Evolutionary conservation across 92 coral and sea anemone species (phyloP).

Genomic region (Zoanthus sansibaricus): DNA sequence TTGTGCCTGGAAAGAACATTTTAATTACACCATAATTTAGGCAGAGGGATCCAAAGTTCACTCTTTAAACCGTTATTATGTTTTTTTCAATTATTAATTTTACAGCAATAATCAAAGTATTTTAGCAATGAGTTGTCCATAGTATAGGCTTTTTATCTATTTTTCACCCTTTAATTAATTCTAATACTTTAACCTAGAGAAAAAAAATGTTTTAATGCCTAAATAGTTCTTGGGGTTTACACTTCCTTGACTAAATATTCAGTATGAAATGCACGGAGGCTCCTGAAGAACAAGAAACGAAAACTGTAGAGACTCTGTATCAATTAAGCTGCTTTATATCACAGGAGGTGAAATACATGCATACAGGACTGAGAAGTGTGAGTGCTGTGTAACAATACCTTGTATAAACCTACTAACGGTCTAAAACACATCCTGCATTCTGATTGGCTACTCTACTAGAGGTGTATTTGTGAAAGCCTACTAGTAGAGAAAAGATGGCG

Average conservation of each 20-base stretch:
- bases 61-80: no score
- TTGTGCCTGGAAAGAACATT: no score
- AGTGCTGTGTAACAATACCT: slow-evolving; percentile 30
- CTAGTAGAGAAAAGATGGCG: no score
- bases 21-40: no score
- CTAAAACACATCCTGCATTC: no score
- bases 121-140: no score
- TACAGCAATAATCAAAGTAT: no score
- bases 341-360: slow-evolving; percentile 97
- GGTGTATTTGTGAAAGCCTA: no score
- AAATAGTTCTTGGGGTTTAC: not conserved
- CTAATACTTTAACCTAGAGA: not conserved
- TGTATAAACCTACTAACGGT: no score
- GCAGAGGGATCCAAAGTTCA: no score
- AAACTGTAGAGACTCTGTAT: slow-evolving; percentile 95
- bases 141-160: not conserved
- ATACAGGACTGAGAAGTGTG: slow-evolving; percentile 97
- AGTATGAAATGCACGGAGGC: slow-evolving; percentile 97
- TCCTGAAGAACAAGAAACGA: slow-evolving; percentile 86
- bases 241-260: slow-evolving; percentile 47
- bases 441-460: no score
- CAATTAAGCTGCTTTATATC: slow-evolving; percentile 97
- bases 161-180: not conserved
- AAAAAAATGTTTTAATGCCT: not conserved
- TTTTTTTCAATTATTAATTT: no score